Evolutionary conservation across 2,797 vertebrate species (phyloP).

Genomic region (Telmatherina bonti): DNA sequence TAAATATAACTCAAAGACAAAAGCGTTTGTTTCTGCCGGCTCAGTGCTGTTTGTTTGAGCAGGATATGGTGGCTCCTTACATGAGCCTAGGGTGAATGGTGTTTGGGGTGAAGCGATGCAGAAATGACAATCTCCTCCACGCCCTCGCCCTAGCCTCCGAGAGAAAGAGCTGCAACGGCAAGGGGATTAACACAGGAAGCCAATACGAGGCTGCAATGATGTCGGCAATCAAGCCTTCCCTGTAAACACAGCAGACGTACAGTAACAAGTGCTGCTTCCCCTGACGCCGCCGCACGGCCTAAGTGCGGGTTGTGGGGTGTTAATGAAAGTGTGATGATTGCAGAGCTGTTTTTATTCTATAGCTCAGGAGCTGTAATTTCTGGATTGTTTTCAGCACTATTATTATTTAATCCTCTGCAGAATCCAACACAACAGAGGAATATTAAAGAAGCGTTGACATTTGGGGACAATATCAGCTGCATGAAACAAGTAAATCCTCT

Average conservation of each 20-base stretch:
- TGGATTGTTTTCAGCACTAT: conserved; percentile 22
- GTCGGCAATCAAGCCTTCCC: conserved; percentile 71
- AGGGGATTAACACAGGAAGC: conserved; percentile 81
- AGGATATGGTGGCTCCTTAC: conserved; percentile 76
- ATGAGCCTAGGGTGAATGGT: conserved; percentile 66
- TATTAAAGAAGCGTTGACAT: neutral
- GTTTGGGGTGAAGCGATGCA: conserved; percentile 70
- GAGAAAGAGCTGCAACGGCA: conserved; percentile 58
- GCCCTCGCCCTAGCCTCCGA: conserved; percentile 36
- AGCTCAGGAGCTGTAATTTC: conserved; percentile 23
- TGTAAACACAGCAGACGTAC: conserved; percentile 72
- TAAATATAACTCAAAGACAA: conserved; percentile 82
- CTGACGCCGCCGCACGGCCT: conserved; percentile 46
- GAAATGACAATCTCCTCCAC: conserved; percentile 58
- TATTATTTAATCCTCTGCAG: conserved; percentile 13
- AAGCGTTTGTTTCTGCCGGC: conserved; percentile 79
- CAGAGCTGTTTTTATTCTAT: conserved; percentile 43
- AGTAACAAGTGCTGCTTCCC: conserved; percentile 65
- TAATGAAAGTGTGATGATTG: conserved; percentile 64
- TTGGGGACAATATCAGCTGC: neutral
- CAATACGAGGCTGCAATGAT: conserved; percentile 66
- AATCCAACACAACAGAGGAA: neutral
- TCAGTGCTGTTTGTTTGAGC: conserved; percentile 80
- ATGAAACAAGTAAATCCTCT: neutral
- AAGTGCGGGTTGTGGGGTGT: conserved; percentile 43